These are phyloP conservation scores for Apotomis betuletana DNA, from an alignment of 2,888 invertebrate genomes.

Conservation along the genomic window DNA sequence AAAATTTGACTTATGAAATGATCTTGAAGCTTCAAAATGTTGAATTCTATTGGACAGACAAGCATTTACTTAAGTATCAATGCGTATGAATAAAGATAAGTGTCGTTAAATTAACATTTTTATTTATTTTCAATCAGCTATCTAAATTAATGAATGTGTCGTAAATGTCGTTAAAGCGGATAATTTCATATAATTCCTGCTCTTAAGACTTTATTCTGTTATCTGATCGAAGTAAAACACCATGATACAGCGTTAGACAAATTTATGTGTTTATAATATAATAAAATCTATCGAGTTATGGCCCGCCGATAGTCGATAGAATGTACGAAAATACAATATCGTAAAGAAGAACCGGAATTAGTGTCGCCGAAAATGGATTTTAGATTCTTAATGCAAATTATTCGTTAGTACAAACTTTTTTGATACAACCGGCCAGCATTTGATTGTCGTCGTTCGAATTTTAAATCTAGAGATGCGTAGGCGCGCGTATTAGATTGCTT, in stretches of 20 bases:
- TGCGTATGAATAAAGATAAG: constrained; percentile 45
- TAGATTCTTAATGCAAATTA: constrained; percentile 73
- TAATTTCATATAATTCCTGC: constrained; percentile 37
- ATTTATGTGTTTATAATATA: constrained; percentile 65
- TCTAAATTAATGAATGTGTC: constrained; percentile 36
- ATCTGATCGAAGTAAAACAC: constrained; percentile 63
- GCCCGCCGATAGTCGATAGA: constrained; percentile 53
- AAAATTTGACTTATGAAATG: not conserved
- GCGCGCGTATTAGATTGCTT: constrained; percentile 72
- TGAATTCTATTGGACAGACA: constrained; percentile 33
- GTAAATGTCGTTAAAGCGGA: constrained; percentile 30
- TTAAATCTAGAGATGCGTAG: constrained; percentile 74
- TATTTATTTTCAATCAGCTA: constrained; percentile 32
- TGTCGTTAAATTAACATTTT: constrained; percentile 30
- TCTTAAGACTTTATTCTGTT: constrained; percentile 53
- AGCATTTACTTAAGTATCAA: constrained; percentile 49
- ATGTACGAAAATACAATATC: constrained; percentile 64
- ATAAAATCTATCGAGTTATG: constrained; percentile 72
- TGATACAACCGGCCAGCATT: constrained; percentile 59
- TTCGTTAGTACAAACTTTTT: constrained; percentile 55
- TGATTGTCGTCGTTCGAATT: constrained; percentile 65
- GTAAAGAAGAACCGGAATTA: constrained; percentile 72
- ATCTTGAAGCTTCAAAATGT: not conserved
- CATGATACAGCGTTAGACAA: constrained; percentile 58
- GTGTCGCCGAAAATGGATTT: constrained; percentile 69